Evolutionary conservation across 2,888 invertebrate genomes (phyloP).

Genomic region (Drosophila incognita): DNA sequence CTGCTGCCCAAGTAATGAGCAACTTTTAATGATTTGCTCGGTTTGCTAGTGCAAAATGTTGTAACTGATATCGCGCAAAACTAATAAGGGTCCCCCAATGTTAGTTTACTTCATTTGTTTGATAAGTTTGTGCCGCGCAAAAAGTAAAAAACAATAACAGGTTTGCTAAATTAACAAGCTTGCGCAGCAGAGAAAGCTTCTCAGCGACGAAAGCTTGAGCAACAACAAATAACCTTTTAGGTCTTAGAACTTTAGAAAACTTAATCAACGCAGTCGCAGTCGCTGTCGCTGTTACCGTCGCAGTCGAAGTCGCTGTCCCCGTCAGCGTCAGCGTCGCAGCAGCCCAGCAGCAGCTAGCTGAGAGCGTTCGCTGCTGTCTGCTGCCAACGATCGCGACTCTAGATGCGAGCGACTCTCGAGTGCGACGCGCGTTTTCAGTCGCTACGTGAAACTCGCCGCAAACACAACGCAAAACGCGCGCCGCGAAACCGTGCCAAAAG

Average conservation of each 20-base stretch:
- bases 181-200: slow-evolving; percentile 59
- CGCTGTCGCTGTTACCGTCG: background rate
- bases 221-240: slow-evolving; percentile 39
- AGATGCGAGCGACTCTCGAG: slow-evolving; percentile 34
- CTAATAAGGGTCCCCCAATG: slow-evolving; percentile 52
- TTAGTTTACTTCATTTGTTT: slow-evolving; percentile 49
- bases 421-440: slow-evolving; percentile 61
- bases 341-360: slow-evolving; percentile 27
- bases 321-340: slow-evolving; percentile 31
- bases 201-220: slow-evolving; percentile 32
- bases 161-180: slow-evolving; percentile 43
- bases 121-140: slow-evolving; percentile 44
- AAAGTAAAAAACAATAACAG: slow-evolving; percentile 49
- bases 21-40: slow-evolving; percentile 59
- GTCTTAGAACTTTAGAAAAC: slow-evolving; percentile 62
- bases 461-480: slow-evolving; percentile 57
- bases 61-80: slow-evolving; percentile 43
- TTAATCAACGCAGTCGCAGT: slow-evolving; percentile 20
- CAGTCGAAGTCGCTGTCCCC: slow-evolving; percentile 12
- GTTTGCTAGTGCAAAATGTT: slow-evolving; percentile 58
- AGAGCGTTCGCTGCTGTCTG: slow-evolving; percentile 33
- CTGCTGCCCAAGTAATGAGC: slow-evolving; percentile 57
- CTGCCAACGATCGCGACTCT: slow-evolving; percentile 32
- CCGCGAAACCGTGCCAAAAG: slow-evolving; percentile 22
- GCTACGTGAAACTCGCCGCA: slow-evolving; percentile 59